Evolutionary conservation across 2,888 invertebrate species (phyloP).

Genomic region (Caenorhabditis sp.): DNA sequence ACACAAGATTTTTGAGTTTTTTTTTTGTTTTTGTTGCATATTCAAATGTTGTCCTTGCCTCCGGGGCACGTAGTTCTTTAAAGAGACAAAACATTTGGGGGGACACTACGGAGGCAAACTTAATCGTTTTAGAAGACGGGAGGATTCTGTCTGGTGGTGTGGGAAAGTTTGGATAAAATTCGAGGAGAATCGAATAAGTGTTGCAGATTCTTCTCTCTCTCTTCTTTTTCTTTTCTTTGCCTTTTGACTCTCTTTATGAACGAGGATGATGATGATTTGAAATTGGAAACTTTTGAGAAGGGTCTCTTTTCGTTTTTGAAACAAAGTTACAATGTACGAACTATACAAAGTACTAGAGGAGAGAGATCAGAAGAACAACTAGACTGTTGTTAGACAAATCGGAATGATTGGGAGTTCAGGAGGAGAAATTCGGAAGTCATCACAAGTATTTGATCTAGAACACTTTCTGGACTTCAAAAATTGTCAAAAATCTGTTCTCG

Average conservation of each 20-base stretch:
- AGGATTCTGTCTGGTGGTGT: constrained; percentile 33
- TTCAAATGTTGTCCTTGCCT: constrained; percentile 18
- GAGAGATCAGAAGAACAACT: constrained; percentile 16
- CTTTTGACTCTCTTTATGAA: constrained; percentile 13
- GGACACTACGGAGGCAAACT: not conserved
- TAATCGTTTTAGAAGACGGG: constrained; percentile 51
- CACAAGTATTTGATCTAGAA: no score
- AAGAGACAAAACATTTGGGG: constrained; percentile 15
- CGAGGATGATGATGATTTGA: constrained; percentile 30
- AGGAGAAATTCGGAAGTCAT: no score
- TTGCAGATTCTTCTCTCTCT: constrained; percentile 14
- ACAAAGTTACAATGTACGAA: constrained; percentile 23
- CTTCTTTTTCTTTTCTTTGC: not conserved
- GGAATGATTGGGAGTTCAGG: not conserved
- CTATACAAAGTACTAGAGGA: not conserved
- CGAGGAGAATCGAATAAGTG: constrained; percentile 33
- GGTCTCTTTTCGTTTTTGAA: not conserved
- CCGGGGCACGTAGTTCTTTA: constrained; percentile 49
- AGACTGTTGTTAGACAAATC: not conserved
- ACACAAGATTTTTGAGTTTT: constrained; percentile 20
- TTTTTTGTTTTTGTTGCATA: not conserved
- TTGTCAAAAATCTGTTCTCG: no score
- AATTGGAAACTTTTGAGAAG: constrained; percentile 41
- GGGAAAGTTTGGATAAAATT: constrained; percentile 33
- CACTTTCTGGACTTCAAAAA: no score